phyloP scores from a whole-genome alignment of 2,888 invertebrate genomes.

The Ceramica pisi region DNA sequence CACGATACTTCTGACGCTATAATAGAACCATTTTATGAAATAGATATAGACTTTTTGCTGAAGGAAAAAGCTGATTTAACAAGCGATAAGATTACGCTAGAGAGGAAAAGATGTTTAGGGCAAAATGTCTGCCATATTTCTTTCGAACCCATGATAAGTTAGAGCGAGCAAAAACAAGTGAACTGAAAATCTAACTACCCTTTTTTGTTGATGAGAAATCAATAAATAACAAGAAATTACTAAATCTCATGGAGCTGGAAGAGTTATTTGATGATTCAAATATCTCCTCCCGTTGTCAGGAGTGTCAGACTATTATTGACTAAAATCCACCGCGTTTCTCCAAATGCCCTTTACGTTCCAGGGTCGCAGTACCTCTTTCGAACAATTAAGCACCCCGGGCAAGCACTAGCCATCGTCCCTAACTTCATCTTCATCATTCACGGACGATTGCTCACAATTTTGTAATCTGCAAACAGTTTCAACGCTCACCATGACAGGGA shows the following conservation, averaged over 20 bases:
- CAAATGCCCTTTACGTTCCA: no score
- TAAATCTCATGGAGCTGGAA: no score
- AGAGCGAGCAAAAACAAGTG: neutral
- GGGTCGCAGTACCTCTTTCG: no score
- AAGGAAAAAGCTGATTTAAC: constrained; percentile 14
- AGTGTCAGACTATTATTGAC: no score
- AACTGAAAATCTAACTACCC: neutral
- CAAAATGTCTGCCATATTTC: constrained; percentile 7
- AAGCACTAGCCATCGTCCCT: neutral
- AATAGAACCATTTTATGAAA: constrained; percentile 3
- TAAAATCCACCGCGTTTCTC: no score
- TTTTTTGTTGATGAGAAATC: no score
- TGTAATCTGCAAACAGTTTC: constrained; percentile 7
- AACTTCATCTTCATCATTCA: neutral
- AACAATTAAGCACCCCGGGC: no score
- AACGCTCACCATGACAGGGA: constrained; percentile 4
- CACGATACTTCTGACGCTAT: neutral
- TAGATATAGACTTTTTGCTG: constrained; percentile 10
- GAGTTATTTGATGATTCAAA: no score
- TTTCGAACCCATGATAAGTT: neutral
- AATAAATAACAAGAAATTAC: no score
- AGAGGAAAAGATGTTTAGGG: neutral
- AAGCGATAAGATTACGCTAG: neutral
- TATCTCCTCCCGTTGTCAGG: no score
- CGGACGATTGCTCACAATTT: neutral